These are phyloP conservation scores for Cheilosia variabilis DNA, from an alignment of 2,888 invertebrate genomes.

Conservation along the genomic window DNA sequence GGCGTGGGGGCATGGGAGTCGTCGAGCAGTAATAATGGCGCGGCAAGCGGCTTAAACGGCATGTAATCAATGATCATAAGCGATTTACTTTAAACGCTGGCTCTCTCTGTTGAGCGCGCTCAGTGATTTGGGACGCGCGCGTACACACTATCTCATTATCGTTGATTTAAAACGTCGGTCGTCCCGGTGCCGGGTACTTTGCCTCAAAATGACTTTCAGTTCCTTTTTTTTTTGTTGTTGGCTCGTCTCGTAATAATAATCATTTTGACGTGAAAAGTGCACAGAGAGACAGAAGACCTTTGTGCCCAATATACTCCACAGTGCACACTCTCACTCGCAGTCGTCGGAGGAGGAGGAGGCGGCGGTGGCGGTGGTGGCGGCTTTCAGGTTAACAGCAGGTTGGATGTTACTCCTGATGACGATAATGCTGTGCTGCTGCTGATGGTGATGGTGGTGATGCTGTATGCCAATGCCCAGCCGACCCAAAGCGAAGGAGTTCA, in stretches of 20 bases:
- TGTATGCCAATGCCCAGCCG: constrained; percentile 13
- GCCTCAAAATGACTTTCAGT: constrained; percentile 54
- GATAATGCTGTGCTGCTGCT: constrained; percentile 73
- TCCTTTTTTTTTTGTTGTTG: constrained; percentile 17
- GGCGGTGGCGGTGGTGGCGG: too few species aligned
- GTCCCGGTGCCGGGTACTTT: constrained; percentile 46
- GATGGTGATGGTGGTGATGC: constrained; percentile 9
- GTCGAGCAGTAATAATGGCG: constrained; percentile 24
- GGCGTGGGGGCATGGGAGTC: not conserved
- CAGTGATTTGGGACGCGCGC: constrained; percentile 66
- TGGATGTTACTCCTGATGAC: constrained; percentile 73
- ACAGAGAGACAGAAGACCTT: constrained; percentile 53
- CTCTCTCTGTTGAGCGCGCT: constrained; percentile 26
- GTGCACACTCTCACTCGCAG: constrained; percentile 58
- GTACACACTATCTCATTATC: constrained; percentile 74
- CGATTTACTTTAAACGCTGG: constrained; percentile 70
- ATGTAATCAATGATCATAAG: constrained; percentile 74
- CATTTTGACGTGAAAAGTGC: constrained; percentile 72
- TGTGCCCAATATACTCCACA: constrained; percentile 35
- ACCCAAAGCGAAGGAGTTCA: constrained; percentile 60
- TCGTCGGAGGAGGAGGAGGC: not conserved
- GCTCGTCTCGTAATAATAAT: constrained; percentile 68
- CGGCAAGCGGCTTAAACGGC: constrained; percentile 65
- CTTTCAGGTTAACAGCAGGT: constrained; percentile 71
- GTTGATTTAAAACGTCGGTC: constrained; percentile 68